Evolutionary conservation across 2,888 invertebrate genomes (phyloP).

Genomic region (Drosophila histrio): DNA sequence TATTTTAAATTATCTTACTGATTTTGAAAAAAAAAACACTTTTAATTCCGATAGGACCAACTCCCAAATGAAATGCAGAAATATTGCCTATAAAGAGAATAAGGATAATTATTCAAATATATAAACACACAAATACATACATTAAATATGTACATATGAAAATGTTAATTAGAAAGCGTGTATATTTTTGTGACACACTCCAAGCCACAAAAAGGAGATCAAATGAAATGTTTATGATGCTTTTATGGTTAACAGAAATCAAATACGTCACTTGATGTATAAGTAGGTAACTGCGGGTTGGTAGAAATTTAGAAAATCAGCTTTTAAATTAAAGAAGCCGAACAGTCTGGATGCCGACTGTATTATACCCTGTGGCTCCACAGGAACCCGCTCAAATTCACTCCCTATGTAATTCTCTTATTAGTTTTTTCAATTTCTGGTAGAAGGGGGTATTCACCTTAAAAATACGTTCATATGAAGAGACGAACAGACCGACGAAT

Average conservation of each 20-base stretch:
- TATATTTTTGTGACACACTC: background rate
- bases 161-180: constrained; percentile 42
- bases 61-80: background rate
- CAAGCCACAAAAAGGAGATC: constrained; percentile 11
- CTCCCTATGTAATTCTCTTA: too few relatives aligned
- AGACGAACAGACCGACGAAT: too few relatives aligned
- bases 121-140: background rate
- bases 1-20: background rate
- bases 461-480: too few relatives aligned
- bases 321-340: too few relatives aligned
- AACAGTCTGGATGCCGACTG: too few relatives aligned
- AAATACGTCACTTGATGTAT: background rate
- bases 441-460: too few relatives aligned
- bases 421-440: too few relatives aligned
- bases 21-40: background rate
- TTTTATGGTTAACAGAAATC: constrained; percentile 21
- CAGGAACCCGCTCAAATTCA: too few relatives aligned
- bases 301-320: too few relatives aligned
- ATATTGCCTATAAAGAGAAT: background rate
- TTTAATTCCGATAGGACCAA: background rate
- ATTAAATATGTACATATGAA: constrained; percentile 6
- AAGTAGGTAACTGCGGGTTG: background rate
- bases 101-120: background rate
- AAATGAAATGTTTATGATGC: constrained; percentile 35
- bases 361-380: too few relatives aligned